Conservation (phyloP, 2,888 invertebrate species). For the Cecidostiba fungosa region DNA sequence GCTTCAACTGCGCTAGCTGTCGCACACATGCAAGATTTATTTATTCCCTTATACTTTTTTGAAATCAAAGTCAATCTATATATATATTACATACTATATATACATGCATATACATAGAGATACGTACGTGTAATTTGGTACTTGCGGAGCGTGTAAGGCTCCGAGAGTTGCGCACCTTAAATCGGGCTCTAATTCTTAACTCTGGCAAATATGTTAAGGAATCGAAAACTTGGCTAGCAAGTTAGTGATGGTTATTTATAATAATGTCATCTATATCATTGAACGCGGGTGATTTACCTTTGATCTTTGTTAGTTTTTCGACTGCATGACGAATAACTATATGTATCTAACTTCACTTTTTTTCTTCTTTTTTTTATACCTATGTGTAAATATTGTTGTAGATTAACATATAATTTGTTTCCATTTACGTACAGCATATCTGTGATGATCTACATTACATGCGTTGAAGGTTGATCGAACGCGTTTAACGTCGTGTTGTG, state of each 20-base stretch:
- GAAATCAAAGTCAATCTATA: conserved; percentile 48
- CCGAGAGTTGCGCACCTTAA: conserved; percentile 55
- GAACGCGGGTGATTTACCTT: conserved; percentile 40
- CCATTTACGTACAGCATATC: conserved; percentile 34
- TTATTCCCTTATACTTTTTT: conserved; percentile 69
- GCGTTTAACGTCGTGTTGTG: conserved; percentile 31
- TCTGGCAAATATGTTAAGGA: conserved; percentile 79
- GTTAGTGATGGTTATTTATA: conserved; percentile 64
- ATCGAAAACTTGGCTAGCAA: conserved; percentile 78
- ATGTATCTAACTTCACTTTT: conserved; percentile 30
- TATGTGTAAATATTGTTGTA: conserved; percentile 22
- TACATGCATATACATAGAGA: conserved; percentile 18
- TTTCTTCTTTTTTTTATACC: conserved; percentile 17
- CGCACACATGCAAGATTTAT: conserved; percentile 76
- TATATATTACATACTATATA: conserved; percentile 21
- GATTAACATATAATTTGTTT: conserved; percentile 1
- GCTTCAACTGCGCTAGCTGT: conserved; percentile 71
- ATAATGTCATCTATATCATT: neutral
- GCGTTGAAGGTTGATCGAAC: conserved; percentile 35
- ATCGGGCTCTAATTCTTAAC: conserved; percentile 68
- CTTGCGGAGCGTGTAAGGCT: conserved; percentile 45
- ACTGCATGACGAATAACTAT: conserved; percentile 47
- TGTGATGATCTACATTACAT: conserved; percentile 37
- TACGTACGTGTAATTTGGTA: conserved; percentile 10
- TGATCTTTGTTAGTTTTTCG: conserved; percentile 36